phyloP scores from a whole-genome alignment of 2,888 invertebrate genomes.

The Zele albiditarsus region DNA sequence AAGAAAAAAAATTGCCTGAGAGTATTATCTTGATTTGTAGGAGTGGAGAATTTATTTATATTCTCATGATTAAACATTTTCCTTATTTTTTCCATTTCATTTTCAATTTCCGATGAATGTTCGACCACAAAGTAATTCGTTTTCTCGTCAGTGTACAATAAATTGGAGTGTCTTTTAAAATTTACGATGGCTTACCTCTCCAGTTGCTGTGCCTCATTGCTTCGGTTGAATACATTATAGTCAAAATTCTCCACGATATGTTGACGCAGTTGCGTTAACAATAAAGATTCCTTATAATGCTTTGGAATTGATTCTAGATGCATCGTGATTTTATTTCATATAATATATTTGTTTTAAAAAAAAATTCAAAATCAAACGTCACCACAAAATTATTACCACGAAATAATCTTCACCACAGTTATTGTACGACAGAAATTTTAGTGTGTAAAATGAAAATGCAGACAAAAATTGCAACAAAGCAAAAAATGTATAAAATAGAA shows the following conservation, averaged over 20 bases:
- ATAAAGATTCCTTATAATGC: not conserved
- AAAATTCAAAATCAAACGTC: not conserved
- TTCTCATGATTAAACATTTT: not conserved
- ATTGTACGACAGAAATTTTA: not conserved
- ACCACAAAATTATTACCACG: not conserved
- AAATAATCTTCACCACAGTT: not conserved
- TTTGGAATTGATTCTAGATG: not conserved
- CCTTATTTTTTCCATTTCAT: not conserved
- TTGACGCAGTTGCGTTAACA: not conserved
- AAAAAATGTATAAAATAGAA: not conserved
- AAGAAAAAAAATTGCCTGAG: not conserved
- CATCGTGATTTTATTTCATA: not conserved
- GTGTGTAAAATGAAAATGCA: not conserved
- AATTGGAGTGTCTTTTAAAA: not conserved
- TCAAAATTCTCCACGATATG: not conserved
- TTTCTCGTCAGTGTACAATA: too few species aligned
- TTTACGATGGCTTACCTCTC: not conserved
- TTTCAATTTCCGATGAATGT: too few species aligned
- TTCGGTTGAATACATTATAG: not conserved
- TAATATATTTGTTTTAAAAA: not conserved
- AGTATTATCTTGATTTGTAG: not conserved
- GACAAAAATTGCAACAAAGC: not conserved
- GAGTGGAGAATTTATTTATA: not conserved
- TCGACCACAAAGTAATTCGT: too few species aligned
- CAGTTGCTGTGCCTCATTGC: not conserved